phyloP scores from a whole-genome alignment of 2,888 invertebrate species.

The Eupithecia tripunctaria region DNA sequence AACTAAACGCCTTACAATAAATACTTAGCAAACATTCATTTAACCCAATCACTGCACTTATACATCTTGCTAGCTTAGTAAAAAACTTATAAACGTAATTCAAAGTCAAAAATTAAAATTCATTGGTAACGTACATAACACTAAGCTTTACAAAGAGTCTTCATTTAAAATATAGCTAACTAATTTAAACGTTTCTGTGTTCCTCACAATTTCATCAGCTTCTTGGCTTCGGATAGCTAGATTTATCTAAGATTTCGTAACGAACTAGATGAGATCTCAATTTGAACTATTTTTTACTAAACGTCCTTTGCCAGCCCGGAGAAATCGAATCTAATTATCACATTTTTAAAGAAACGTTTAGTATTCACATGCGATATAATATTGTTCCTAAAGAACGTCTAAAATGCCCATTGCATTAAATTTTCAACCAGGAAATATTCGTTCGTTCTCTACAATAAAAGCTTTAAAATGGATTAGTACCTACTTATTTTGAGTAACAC shows the following conservation, averaged over 20 bases:
- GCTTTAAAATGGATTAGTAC: background rate
- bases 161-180: constrained; percentile 56
- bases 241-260: constrained; percentile 77
- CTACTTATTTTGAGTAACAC: background rate
- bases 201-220: constrained; percentile 71
- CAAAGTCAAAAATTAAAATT: constrained; percentile 72
- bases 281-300: constrained; percentile 80
- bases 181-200: constrained; percentile 39
- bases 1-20: constrained; percentile 40
- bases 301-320: constrained; percentile 67
- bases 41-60: constrained; percentile 34
- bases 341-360: constrained; percentile 70
- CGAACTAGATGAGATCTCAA: constrained; percentile 82
- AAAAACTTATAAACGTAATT: constrained; percentile 46
- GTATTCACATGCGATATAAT: constrained; percentile 60
- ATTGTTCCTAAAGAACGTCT: constrained; percentile 54
- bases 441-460: constrained; percentile 8
- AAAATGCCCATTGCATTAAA: constrained; percentile 49
- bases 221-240: constrained; percentile 81
- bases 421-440: constrained; percentile 51
- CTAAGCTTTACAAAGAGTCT: constrained; percentile 73
- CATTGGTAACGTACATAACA: constrained; percentile 81
- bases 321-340: constrained; percentile 77
- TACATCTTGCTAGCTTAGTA: constrained; percentile 37
- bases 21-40: constrained; percentile 40